Percentiles rank a stretch among this genome's conserved stretches.
Conservation (phyloP, 2,888 invertebrate species). For the Aethes cnicana region DNA sequence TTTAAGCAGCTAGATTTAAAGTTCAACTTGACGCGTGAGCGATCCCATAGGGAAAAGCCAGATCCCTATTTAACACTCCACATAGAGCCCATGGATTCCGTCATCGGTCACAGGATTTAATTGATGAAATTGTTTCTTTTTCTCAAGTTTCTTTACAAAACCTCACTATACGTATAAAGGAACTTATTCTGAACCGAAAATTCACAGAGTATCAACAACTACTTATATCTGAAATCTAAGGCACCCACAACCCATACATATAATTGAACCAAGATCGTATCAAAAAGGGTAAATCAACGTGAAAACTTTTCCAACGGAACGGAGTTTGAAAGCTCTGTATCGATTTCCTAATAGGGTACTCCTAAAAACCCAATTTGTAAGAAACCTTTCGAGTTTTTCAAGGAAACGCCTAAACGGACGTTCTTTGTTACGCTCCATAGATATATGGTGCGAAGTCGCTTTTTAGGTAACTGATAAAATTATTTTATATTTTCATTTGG, state of each 20-base stretch:
- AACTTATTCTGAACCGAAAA: background rate
- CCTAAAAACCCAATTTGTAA: conserved; percentile 19
- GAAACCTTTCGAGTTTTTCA: conserved; percentile 11
- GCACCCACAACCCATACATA: background rate
- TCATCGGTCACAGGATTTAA: too few relatives aligned
- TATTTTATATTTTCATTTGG: background rate
- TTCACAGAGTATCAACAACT: background rate
- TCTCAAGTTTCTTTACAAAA: background rate
- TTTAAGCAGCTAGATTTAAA: too few relatives aligned
- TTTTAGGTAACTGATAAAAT: background rate
- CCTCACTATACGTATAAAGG: too few relatives aligned
- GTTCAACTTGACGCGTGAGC: too few relatives aligned
- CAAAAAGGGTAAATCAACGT: conserved; percentile 15
- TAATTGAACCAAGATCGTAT: conserved; percentile 16
- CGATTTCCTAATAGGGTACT: conserved; percentile 27
- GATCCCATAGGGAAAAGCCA: too few relatives aligned
- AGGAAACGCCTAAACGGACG: conserved; percentile 1
- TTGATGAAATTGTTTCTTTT: background rate
- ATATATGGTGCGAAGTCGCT: background rate
- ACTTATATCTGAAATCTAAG: conserved; percentile 1
- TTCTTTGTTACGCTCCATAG: conserved; percentile 4
- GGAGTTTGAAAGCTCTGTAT: conserved; percentile 16
- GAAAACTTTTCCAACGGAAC: conserved; percentile 9
- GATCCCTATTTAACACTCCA: too few relatives aligned
- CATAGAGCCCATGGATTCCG: too few relatives aligned